phyloP scores from a whole-genome alignment of 2,797 vertebrate species.

The Thalassophryne amazonica region DNA sequence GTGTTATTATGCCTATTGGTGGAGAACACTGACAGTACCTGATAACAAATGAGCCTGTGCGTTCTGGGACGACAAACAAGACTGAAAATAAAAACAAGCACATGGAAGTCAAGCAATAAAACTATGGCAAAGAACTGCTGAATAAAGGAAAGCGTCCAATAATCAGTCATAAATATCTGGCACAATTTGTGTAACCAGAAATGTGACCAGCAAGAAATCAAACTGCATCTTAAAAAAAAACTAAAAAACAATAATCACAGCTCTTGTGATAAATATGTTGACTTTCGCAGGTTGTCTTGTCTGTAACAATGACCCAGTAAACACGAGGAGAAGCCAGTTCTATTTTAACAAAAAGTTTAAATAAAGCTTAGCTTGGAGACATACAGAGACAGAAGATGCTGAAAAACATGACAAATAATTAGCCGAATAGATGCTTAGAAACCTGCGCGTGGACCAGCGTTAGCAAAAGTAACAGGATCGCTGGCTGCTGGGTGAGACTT shows the following conservation, averaged over 20 bases:
- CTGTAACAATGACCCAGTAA: constrained; percentile 54
- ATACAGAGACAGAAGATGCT: constrained; percentile 3
- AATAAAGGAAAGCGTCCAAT: neutral
- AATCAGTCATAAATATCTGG: neutral
- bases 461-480: no score
- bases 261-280: no score
- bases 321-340: constrained; percentile 33
- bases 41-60: neutral
- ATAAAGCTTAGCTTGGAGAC: constrained; percentile 37
- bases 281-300: constrained; percentile 44
- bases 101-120: neutral
- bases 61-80: neutral
- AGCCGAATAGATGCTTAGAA: no score
- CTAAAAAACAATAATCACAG: neutral
- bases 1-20: no score
- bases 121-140: neutral
- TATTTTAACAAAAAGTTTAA: constrained; percentile 48
- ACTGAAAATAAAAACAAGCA: constrained; percentile 5
- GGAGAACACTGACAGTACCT: neutral
- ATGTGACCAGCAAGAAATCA: constrained; percentile 17
- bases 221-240: constrained; percentile 1
- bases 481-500: no score
- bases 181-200: no score
- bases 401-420: no score
- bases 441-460: no score